These are phyloP conservation scores for Hylaea fasciaria DNA, from an alignment of 2,888 invertebrate genomes.

Conservation along the genomic window DNA sequence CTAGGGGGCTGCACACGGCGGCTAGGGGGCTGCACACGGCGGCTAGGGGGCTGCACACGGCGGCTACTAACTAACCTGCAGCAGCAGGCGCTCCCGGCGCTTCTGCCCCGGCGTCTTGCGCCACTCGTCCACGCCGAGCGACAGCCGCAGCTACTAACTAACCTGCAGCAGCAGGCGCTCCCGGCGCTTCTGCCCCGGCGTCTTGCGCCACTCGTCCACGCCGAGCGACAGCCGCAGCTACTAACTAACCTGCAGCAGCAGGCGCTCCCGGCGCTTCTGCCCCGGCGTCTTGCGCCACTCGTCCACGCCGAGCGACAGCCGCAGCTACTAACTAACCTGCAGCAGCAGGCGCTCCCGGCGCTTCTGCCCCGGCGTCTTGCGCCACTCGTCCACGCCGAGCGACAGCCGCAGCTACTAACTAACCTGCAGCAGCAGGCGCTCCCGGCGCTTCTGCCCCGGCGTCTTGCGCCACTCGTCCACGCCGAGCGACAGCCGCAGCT, in stretches of 20 bases:
- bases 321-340: constrained; percentile 93
- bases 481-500: constrained; percentile 93
- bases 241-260: constrained; percentile 94
- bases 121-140: constrained; percentile 97
- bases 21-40: too few species aligned
- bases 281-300: constrained; percentile 98
- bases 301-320: constrained; percentile 95
- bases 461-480: constrained; percentile 99
- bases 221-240: too few species aligned
- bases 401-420: too few species aligned
- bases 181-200: constrained; percentile 96
- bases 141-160: constrained; percentile 94
- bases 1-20: too few species aligned
- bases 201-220: too few species aligned
- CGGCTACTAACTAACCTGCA: constrained; percentile 69
- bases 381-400: too few species aligned
- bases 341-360: constrained; percentile 94
- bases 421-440: constrained; percentile 94
- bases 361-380: constrained; percentile 98
- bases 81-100: constrained; percentile 92
- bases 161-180: constrained; percentile 94
- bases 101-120: constrained; percentile 97
- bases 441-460: constrained; percentile 94
- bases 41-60: too few species aligned
- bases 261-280: constrained; percentile 94